These are phyloP conservation scores for Cossypha polioptera DNA, from an alignment of 2,797 vertebrate species.

Conservation along the genomic window DNA sequence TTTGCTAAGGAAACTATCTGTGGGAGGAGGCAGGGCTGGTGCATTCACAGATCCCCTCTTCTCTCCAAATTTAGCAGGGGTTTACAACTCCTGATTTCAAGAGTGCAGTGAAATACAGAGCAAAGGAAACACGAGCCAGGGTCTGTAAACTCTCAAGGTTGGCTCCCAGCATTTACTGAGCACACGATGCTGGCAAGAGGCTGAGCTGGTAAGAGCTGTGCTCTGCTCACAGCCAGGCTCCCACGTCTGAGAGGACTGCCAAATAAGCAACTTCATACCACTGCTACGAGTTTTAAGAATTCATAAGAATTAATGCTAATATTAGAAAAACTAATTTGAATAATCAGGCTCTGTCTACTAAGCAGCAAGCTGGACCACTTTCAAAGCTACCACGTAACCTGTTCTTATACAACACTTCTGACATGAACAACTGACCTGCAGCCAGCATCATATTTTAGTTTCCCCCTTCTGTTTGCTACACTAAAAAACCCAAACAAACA, in stretches of 20 bases:
- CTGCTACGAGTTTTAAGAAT: not conserved
- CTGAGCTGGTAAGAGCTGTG: not conserved
- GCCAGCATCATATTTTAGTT: not conserved
- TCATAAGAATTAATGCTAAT: not conserved
- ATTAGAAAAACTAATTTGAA: not conserved
- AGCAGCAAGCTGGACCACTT: not conserved
- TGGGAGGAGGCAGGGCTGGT: not conserved
- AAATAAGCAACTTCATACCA: constrained; percentile 5
- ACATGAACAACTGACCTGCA: not conserved
- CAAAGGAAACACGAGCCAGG: not conserved
- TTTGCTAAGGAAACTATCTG: too few species aligned
- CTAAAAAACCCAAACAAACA: not conserved
- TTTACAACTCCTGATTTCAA: not conserved
- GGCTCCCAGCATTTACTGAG: not conserved
- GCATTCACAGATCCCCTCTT: not conserved
- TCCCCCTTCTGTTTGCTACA: not conserved
- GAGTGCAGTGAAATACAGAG: not conserved
- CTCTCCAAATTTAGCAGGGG: not conserved
- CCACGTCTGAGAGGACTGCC: not conserved
- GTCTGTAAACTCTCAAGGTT: not conserved
- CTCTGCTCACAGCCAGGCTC: not conserved
- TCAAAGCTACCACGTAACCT: not conserved
- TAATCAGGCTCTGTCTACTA: not conserved
- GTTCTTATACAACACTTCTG: not conserved
- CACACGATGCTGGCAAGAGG: not conserved